These are phyloP conservation scores for Lineus longissimus DNA, from an alignment of 1,140 invertebrate genomes.

Conservation along the genomic window DNA sequence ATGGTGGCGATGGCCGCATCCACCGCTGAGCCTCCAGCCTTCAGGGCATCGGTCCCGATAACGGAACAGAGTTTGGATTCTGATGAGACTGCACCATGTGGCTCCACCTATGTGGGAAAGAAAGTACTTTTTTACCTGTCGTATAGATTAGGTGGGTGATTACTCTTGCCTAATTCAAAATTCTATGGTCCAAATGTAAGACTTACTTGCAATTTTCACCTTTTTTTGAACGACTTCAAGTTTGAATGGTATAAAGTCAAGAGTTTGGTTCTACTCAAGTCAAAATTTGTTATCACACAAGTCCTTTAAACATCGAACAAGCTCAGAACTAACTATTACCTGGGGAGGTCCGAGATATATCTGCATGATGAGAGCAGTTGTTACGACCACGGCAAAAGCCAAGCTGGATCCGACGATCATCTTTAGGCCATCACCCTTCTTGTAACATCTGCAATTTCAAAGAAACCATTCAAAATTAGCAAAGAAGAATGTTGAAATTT, in stretches of 20 bases:
- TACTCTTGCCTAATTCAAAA: too few relatives aligned
- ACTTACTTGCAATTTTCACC: too few relatives aligned
- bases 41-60: constrained; percentile 67
- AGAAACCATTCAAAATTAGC: too few relatives aligned
- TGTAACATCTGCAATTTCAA: constrained; percentile 39
- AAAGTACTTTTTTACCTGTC: too few relatives aligned
- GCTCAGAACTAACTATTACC: constrained; percentile 31
- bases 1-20: constrained; percentile 80
- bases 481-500: too few relatives aligned
- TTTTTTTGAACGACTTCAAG: too few relatives aligned
- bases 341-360: constrained; percentile 48
- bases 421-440: constrained; percentile 54
- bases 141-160: too few relatives aligned
- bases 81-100: constrained; percentile 71
- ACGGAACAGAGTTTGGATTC: constrained; percentile 69
- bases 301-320: too few relatives aligned
- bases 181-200: too few relatives aligned
- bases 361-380: constrained; percentile 51
- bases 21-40: constrained; percentile 77
- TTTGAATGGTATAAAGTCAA: too few relatives aligned
- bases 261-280: too few relatives aligned
- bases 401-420: constrained; percentile 57
- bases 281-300: too few relatives aligned
- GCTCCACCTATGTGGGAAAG: constrained; percentile 58
- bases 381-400: constrained; percentile 63